These are phyloP conservation scores for Temnothorax unifasciatus DNA, from an alignment of 2,888 invertebrate species.

Conservation along the genomic window DNA sequence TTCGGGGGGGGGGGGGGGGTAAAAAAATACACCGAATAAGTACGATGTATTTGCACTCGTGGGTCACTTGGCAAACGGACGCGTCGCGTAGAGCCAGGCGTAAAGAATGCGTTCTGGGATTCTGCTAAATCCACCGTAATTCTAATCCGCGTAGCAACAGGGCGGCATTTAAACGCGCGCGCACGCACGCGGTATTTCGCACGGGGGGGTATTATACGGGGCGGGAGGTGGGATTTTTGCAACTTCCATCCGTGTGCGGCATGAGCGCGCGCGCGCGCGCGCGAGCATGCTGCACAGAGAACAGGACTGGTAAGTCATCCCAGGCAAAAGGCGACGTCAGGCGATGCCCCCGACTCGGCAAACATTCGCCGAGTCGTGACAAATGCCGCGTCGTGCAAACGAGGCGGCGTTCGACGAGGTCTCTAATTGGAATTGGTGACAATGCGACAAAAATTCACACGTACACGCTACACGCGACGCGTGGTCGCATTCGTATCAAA, in stretches of 20 bases:
- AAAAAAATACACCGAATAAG: conserved; percentile 11
- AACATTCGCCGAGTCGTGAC: conserved; percentile 32
- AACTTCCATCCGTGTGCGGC: conserved; percentile 7
- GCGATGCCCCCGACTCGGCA: conserved; percentile 29
- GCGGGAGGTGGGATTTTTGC: conserved; percentile 43
- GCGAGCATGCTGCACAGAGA: neutral
- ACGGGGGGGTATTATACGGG: conserved; percentile 19
- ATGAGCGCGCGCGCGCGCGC: neutral
- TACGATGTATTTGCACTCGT: neutral
- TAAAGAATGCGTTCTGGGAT: conserved; percentile 19
- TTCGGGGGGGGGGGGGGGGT: neutral
- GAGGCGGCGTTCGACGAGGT: conserved; percentile 3
- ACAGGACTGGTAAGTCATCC: conserved; percentile 43
- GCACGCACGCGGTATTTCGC: conserved; percentile 3
- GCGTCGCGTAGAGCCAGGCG: neutral
- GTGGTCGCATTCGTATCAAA: neutral
- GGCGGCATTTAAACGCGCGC: conserved; percentile 26
- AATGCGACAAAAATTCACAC: conserved; percentile 26
- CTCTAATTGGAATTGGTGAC: conserved; percentile 31
- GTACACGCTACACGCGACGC: neutral
- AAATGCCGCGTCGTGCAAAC: conserved; percentile 31
- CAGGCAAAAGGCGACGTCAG: conserved; percentile 22
- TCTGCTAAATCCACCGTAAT: conserved; percentile 33
- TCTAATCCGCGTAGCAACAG: conserved; percentile 49
- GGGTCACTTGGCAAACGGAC: neutral